Base-by-base conservation (phyloP, 2,113 vertebrate genomes). In the Columba livia region DNA sequence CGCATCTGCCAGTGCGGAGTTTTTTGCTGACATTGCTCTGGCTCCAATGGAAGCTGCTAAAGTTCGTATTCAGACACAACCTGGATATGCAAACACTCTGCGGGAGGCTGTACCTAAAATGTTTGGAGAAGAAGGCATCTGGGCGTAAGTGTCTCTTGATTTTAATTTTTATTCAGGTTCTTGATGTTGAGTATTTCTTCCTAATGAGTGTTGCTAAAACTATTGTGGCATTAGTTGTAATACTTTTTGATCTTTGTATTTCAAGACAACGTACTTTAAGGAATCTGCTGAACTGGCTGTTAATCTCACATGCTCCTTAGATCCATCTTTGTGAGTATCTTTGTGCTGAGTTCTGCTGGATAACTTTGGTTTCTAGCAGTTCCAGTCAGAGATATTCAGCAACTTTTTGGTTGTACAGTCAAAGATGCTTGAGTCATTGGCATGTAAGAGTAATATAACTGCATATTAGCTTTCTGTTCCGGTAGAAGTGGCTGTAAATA, bases 1-100 rank as follows among this genome's bases (percentile, higher is more conserved):
- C 38, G 98, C 99, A 57, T 99, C 99, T 92, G 99, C 99, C 97
- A 99, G 99, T n/a, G 99, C 99, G 5, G 99, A 99, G 97, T 99
- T 99, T 98, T 99, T 99, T 83, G 99, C 99, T 28, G 99, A 99
- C 97, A 99, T 99, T 72, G 99, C 99, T 93, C 98, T 99, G 98
- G 98, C 99, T 98, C 99, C 99, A 96, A 99, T 99, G 99, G 99
- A 99, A 98, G 99, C 99, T 96, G 98, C 98, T 92, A 99, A 99
- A 97, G 99, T 99, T 73, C 99, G 99, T 84, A 99, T 99, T 97
- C 99, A 99, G 97, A 99, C 99, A 38, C 98, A 99, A 83, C 99
- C 99, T 29, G 99, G 99, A 44, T 99, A 99, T 50, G 99, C 99
- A 10, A 99, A 99, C 97, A 99, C 98, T 66, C 96, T 99, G 70